A percentile compares a stretch with the other conserved stretches of the same genome.
phyloP scores from a whole-genome alignment of 2,888 invertebrate genomes.

The Scaptomyza cyrtandrae region DNA sequence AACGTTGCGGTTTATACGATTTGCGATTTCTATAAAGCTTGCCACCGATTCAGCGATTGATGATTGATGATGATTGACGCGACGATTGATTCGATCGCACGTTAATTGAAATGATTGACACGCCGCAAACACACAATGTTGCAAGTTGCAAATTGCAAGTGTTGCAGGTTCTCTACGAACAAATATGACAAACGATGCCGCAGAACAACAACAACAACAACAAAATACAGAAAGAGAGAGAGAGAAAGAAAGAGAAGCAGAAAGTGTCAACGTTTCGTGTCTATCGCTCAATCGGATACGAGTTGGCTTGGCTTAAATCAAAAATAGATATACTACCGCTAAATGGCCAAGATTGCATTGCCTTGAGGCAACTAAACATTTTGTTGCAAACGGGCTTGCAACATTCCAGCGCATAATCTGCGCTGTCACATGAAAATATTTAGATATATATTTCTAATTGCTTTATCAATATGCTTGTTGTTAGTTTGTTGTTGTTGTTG shows the following conservation, averaged over 20 bases:
- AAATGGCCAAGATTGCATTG: constrained; percentile 41
- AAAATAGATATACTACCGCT: constrained; percentile 59
- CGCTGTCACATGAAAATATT: constrained; percentile 67
- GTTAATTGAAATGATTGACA: constrained; percentile 78
- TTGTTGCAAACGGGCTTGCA: constrained; percentile 26
- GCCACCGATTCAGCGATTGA: constrained; percentile 25
- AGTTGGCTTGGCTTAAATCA: constrained; percentile 49
- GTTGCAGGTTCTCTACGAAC: constrained; percentile 20
- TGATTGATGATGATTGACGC: constrained; percentile 71
- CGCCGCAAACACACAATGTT: constrained; percentile 27
- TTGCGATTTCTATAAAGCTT: constrained; percentile 42
- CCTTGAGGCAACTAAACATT: constrained; percentile 7
- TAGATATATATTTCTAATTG: constrained; percentile 77
- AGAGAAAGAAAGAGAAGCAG: constrained; percentile 6
- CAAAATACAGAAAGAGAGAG: background rate
- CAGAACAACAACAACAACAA: constrained; percentile 1
- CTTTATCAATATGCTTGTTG: constrained; percentile 71
- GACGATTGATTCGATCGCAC: constrained; percentile 77
- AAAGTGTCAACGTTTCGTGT: constrained; percentile 65
- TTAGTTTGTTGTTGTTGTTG: constrained; percentile 16
- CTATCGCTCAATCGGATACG: constrained; percentile 71
- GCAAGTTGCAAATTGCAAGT: too few relatives aligned
- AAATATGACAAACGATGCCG: constrained; percentile 50
- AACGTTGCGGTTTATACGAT: constrained; percentile 70
- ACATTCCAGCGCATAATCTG: constrained; percentile 75